phyloP scores from a whole-genome alignment of 2,113 vertebrate species.

The Falcunculus frontatus region DNA sequence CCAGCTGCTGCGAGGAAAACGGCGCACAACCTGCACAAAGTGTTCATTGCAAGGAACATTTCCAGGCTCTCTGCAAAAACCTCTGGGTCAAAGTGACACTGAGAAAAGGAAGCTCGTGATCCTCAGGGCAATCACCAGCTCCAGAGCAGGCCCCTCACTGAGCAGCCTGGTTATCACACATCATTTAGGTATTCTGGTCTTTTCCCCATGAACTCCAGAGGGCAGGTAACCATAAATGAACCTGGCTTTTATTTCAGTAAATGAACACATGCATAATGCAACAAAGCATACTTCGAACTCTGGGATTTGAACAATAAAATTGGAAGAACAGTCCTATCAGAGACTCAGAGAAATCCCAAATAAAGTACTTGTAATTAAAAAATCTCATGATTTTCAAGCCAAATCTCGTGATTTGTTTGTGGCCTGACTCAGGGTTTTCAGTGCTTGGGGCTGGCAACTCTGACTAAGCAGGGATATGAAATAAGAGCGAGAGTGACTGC shows the following conservation, averaged over 20 bases:
- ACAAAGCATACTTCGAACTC: not conserved
- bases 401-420: conserved; percentile 51
- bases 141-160: not conserved
- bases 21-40: not conserved
- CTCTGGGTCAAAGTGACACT: not conserved
- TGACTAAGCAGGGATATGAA: conserved; percentile 58
- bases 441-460: conserved; percentile 37
- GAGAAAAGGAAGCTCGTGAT: not conserved
- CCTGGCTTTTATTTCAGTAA: not conserved
- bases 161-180: not conserved
- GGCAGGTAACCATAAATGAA: not conserved
- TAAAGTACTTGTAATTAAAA: conserved; percentile 33
- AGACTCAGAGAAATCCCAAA: conserved; percentile 12
- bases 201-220: not conserved
- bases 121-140: not conserved
- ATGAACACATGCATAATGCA: not conserved
- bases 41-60: not conserved
- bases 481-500: conserved; percentile 50
- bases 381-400: conserved; percentile 41
- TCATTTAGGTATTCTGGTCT: not conserved
- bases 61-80: not conserved
- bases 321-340: not conserved
- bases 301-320: not conserved
- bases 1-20: not conserved
- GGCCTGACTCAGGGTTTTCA: conserved; percentile 60